A percentile compares a stretch with the other conserved stretches of the same genome.
These are phyloP conservation scores for Gallinago stenura DNA, from an alignment of 2,797 vertebrate species.

Conservation along the genomic window DNA sequence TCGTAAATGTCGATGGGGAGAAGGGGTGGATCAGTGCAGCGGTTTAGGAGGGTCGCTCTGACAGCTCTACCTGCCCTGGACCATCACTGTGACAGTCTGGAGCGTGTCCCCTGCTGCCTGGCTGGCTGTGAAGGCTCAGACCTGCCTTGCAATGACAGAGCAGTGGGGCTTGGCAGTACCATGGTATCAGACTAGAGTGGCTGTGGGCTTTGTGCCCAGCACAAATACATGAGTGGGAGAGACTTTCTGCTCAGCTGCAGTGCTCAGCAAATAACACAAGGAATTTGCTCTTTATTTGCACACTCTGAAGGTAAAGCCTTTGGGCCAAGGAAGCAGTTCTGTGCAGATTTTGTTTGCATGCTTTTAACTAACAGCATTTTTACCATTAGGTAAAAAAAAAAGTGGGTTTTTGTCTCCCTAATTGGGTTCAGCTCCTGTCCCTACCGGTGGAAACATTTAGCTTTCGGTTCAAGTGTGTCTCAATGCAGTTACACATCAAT, in stretches of 20 bases:
- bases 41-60: fast-evolving
- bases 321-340: not conserved
- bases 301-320: not conserved
- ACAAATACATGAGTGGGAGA: fast-evolving
- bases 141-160: not conserved
- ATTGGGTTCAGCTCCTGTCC: not conserved
- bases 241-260: not conserved
- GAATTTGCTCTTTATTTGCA: not conserved
- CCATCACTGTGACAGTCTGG: fast-evolving
- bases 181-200: fast-evolving
- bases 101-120: fast-evolving
- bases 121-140: not conserved
- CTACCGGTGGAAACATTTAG: not conserved
- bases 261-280: too few species aligned
- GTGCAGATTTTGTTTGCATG: fast-evolving
- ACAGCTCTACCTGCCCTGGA: not conserved
- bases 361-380: not conserved
- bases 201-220: not conserved
- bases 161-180: fast-evolving
- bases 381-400: not conserved
- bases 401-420: fast-evolving
- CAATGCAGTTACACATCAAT: not conserved
- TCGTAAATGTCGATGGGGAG: fast-evolving
- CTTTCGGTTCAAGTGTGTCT: not conserved
- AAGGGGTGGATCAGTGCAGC: fast-evolving